Percentiles rank a stretch among this genome's conserved stretches.
phyloP scores from a whole-genome alignment of 2,113 vertebrate species.

The Mirza zaza region DNA sequence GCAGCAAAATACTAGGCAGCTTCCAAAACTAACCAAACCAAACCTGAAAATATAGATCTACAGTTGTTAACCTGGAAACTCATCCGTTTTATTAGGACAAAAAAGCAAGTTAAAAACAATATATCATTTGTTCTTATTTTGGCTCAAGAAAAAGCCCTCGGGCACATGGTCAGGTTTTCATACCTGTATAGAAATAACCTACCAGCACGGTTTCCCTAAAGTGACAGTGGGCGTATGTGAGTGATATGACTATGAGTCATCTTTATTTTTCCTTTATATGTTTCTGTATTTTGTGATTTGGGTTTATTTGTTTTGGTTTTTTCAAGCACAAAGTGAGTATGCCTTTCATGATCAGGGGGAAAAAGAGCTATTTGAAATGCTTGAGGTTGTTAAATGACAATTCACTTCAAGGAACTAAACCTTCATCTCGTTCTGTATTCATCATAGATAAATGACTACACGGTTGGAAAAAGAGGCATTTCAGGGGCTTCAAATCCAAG shows the following conservation, averaged over 20 bases:
- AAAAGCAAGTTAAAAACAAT: not conserved
- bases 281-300: not conserved
- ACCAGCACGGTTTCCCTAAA: accelerated
- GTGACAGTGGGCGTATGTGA: not conserved
- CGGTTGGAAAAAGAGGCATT: not conserved
- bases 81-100: not conserved
- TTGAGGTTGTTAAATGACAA: not conserved
- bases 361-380: not conserved
- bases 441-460: not conserved
- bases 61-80: not conserved
- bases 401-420: not conserved
- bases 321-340: not conserved
- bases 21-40: not conserved
- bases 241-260: accelerated
- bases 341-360: not conserved
- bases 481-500: not conserved
- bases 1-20: not conserved
- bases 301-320: not conserved
- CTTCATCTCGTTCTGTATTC: not conserved
- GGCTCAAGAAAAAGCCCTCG: not conserved
- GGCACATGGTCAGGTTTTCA: not conserved
- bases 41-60: not conserved
- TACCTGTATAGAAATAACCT: not conserved
- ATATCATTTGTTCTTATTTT: not conserved
- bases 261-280: not conserved